Evolutionary conservation across 2,113 vertebrate species (phyloP).

Genomic region (Calyptomena viridis): DNA sequence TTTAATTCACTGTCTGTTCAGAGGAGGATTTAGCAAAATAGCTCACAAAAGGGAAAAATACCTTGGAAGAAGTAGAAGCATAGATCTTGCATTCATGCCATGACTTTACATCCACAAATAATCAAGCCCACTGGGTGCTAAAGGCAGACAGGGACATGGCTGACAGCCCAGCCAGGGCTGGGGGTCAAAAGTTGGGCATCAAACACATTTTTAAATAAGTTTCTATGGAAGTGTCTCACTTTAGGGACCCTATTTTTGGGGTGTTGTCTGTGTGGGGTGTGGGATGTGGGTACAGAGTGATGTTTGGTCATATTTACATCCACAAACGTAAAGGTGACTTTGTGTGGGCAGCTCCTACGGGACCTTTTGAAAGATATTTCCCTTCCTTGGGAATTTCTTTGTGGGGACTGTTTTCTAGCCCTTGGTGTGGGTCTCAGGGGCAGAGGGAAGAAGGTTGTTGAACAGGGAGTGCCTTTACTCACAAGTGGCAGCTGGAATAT

Average conservation of each 20-base stretch:
- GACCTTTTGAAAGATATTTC: background rate
- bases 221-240: background rate
- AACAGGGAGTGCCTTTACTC: background rate
- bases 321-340: background rate
- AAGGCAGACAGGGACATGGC: background rate
- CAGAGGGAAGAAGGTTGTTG: background rate
- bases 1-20: background rate
- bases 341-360: background rate
- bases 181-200: background rate
- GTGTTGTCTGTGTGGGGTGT: accelerated
- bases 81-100: background rate
- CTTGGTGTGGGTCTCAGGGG: background rate
- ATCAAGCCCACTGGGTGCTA: background rate
- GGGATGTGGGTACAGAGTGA: background rate
- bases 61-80: background rate
- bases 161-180: background rate
- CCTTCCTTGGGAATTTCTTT: background rate
- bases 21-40: background rate
- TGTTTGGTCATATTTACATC: background rate
- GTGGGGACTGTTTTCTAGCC: background rate
- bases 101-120: background rate
- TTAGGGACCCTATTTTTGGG: background rate
- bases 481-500: background rate
- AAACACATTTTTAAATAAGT: background rate
- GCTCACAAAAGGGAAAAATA: background rate